Percentiles rank a stretch among this genome's conserved stretches.
phyloP scores from a whole-genome alignment of 2,888 invertebrate genomes.

The Cerastoderma edule region DNA sequence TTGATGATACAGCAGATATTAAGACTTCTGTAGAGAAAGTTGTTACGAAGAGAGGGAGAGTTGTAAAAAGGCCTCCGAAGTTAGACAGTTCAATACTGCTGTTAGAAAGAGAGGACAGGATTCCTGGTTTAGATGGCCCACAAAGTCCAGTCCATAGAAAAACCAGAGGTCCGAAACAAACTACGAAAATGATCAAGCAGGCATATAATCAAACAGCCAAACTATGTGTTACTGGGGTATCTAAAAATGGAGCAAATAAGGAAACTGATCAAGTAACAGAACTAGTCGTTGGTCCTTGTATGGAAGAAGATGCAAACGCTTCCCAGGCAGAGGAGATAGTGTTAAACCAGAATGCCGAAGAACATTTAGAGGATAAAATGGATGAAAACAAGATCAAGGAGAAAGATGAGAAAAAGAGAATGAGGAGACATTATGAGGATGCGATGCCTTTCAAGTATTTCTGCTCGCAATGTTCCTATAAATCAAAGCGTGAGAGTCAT shows the following conservation, averaged over 20 bases:
- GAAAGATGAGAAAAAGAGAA: constrained; percentile 27
- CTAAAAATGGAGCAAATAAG: neutral
- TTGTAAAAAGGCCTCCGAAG: constrained; percentile 28
- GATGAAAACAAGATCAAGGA: neutral
- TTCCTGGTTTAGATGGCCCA: constrained; percentile 1
- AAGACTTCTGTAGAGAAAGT: neutral
- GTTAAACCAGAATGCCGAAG: too few species aligned
- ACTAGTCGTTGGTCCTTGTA: neutral
- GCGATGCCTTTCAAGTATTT: constrained; percentile 85
- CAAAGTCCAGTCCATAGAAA: neutral
- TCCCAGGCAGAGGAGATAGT: neutral
- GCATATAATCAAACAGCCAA: too few species aligned
- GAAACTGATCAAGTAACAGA: neutral
- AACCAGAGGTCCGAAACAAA: neutral
- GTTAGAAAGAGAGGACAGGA: neutral
- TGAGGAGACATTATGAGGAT: constrained; percentile 84
- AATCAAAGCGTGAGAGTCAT: constrained; percentile 84
- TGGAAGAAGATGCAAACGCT: neutral
- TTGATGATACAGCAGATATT: neutral
- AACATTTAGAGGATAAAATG: neutral
- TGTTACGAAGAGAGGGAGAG: constrained; percentile 40
- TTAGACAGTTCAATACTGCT: neutral
- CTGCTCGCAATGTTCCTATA: constrained; percentile 84
- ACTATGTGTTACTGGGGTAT: too few species aligned
- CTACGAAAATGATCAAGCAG: too few species aligned